These are phyloP conservation scores for Rhincodon typus DNA, from an alignment of 2,797 vertebrate genomes.

Conservation along the genomic window DNA sequence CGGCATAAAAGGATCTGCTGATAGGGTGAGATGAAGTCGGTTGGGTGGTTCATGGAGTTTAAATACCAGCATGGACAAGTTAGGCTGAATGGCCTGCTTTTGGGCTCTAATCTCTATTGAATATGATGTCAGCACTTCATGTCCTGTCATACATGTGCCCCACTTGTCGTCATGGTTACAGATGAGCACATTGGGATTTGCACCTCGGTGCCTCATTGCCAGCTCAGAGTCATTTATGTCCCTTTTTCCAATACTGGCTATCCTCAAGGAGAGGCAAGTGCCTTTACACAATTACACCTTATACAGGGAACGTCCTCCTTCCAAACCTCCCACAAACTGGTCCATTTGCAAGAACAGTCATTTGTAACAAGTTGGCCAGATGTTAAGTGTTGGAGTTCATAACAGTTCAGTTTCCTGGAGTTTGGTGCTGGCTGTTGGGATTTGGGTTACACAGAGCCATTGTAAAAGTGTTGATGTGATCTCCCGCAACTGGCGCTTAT, in stretches of 20 bases:
- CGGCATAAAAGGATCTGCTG: neutral
- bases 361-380: neutral
- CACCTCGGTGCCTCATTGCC: neutral
- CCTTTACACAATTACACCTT: too few species aligned
- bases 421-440: neutral
- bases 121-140: too few species aligned
- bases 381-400: neutral
- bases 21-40: neutral
- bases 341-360: neutral
- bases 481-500: neutral
- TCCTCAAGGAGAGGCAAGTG: neutral
- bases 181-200: neutral
- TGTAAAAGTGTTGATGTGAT: constrained; percentile 5
- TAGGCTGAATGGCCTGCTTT: neutral
- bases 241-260: neutral
- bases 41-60: neutral
- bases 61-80: neutral
- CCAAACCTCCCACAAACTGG: neutral
- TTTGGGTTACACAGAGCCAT: constrained; percentile 32
- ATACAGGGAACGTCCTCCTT: neutral
- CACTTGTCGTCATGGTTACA: neutral
- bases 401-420: neutral
- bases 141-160: neutral
- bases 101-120: neutral
- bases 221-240: too few species aligned